Base-by-base conservation (phyloP, 2,888 invertebrate species). In the Meta bourneti region DNA sequence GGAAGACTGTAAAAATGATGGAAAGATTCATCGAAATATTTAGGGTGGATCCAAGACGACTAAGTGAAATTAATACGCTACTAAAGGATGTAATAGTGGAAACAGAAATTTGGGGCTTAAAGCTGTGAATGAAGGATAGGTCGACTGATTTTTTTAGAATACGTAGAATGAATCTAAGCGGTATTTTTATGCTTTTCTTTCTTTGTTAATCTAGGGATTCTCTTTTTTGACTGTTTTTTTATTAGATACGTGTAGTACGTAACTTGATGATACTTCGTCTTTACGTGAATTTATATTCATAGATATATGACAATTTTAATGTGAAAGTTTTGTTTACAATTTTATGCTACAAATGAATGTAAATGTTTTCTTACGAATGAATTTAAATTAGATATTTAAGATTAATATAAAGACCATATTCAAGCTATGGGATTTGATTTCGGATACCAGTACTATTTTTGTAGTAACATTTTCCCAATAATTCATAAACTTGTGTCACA, bases 11-110 rank as follows among this genome's bases (percentile, higher is more conserved):
- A n/a, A 11, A 82, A 82, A 82, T 82, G 82, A 52, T 13, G n/a
- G 52, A 20, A n/a, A 13, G 7, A 20, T 52, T 54, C 54, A 69
- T 84, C 61, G 75, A 84, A 75, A 84, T 71, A 84, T 84, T 84
- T 84, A 82, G 84, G 61, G 61, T 16, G 84, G 61, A 84, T 84
- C 34, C 49, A n/a, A 54, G 84, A 7, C 20, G 89, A 90, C 83
- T 90, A 90, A 90, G 89, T 90, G 89, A 90, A 90, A 90, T 90
- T 90, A 90, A 90, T 90, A 78, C 78, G 84, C 78, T 81, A 81
- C 34, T 74, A 70, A 88, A 69, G 20, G 81, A 49, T 48, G 75
- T 20, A 51, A 69, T 51, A n/a, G 13, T 34, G 49, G 52, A 79
- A 61, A 71, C 7, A 79, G 87, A 49, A 52, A 79, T 61, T n/a